phyloP scores from a whole-genome alignment of 2,113 vertebrate species.

The Otis tarda region DNA sequence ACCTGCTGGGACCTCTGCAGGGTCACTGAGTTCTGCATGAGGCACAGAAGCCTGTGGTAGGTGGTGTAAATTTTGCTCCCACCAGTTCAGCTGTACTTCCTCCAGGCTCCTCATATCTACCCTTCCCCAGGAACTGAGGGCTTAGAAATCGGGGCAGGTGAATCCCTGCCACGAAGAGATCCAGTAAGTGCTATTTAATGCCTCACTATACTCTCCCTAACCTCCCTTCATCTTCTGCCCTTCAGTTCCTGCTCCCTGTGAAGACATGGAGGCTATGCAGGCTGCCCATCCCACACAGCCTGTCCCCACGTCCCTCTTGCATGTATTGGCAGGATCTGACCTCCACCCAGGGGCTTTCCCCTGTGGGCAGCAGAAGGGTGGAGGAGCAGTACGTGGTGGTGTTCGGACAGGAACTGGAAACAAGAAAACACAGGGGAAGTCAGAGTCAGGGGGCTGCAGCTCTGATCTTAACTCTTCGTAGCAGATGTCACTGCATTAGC shows the following conservation, averaged over 20 bases:
- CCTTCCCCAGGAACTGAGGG: not conserved
- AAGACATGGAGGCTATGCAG: not conserved
- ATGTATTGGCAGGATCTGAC: not conserved
- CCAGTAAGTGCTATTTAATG: not conserved
- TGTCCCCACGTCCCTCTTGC: not conserved
- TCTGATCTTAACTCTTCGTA: not conserved
- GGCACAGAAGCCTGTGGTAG: not conserved
- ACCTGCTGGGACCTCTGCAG: not conserved
- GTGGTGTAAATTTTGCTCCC: not conserved
- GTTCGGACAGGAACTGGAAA: not conserved
- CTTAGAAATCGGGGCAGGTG: not conserved
- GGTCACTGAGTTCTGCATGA: not conserved
- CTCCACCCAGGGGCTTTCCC: fast-evolving
- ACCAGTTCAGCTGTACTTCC: not conserved
- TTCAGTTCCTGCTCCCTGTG: not conserved
- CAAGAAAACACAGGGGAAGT: not conserved
- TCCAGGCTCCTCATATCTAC: not conserved
- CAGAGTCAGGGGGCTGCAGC: not conserved
- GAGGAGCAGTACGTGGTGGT: not conserved
- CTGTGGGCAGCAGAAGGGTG: not conserved
- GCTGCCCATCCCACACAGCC: not conserved
- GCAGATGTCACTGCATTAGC: not conserved
- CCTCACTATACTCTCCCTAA: not conserved
- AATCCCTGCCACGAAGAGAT: not conserved
- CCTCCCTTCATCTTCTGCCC: not conserved